These are phyloP conservation scores for Pardosa pseudoannulata DNA, from an alignment of 2,888 invertebrate genomes.

Conservation along the genomic window DNA sequence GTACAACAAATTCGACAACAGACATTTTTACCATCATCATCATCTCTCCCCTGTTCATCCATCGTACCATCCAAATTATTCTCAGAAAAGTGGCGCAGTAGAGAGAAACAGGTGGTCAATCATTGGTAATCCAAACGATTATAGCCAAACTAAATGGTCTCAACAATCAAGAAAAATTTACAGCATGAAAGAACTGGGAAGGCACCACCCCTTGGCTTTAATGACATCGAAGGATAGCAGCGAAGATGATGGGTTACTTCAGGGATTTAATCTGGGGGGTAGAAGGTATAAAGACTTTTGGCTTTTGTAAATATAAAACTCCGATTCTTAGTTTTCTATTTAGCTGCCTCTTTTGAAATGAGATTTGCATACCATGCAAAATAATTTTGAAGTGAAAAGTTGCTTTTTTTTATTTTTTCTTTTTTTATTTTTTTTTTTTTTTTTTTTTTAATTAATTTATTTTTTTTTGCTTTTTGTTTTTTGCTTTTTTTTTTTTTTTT, in stretches of 20 bases:
- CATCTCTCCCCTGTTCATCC: too few species aligned
- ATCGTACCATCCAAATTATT: background rate
- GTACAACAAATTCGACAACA: background rate
- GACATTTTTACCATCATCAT: background rate
- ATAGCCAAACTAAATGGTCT: background rate
- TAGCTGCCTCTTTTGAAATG: too few species aligned
- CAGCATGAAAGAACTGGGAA: background rate
- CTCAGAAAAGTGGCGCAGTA: too few species aligned
- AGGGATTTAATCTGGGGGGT: constrained; percentile 33
- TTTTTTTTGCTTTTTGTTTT: too few species aligned
- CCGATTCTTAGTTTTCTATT: too few species aligned
- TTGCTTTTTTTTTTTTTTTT: too few species aligned
- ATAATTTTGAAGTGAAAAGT: too few species aligned
- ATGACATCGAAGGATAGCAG: background rate
- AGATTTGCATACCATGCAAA: too few species aligned
- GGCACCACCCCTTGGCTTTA: background rate
- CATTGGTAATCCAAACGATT: background rate
- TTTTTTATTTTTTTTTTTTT: too few species aligned
- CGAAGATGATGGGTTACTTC: background rate
- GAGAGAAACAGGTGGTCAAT: background rate
- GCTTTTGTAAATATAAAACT: constrained; percentile 38
- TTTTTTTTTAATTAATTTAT: too few species aligned
- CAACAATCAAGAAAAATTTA: background rate
- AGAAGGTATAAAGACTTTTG: constrained; percentile 50
- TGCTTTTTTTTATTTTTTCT: too few species aligned